These are phyloP conservation scores for Liodrosophila aerea DNA, from an alignment of 2,888 invertebrate genomes.

Conservation along the genomic window DNA sequence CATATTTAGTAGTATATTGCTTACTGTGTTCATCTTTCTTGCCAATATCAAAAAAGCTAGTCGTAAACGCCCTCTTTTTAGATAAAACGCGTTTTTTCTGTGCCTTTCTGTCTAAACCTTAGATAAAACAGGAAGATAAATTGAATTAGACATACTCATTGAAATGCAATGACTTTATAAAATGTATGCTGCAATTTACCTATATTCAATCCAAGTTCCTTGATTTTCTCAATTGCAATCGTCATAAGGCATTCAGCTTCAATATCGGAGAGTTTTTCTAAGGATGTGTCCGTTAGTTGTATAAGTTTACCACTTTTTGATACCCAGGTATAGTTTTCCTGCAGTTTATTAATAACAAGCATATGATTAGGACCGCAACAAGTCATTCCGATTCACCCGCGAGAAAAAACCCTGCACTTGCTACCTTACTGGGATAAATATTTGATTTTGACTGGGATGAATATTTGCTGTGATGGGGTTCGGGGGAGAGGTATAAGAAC, in stretches of 20 bases:
- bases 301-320: constrained; percentile 86
- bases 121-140: not conserved
- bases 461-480: too few species aligned
- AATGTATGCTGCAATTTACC: constrained; percentile 27
- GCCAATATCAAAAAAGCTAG: constrained; percentile 91
- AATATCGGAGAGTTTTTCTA: constrained; percentile 87
- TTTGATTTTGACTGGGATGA: too few species aligned
- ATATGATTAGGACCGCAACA: too few species aligned
- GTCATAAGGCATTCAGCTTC: constrained; percentile 91
- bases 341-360: too few species aligned
- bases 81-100: constrained; percentile 91
- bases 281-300: constrained; percentile 85
- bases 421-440: too few species aligned
- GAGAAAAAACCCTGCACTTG: too few species aligned
- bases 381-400: too few species aligned
- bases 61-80: constrained; percentile 94
- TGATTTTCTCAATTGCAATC: constrained; percentile 92
- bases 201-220: constrained; percentile 91
- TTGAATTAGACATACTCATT: not conserved
- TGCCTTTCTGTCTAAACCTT: constrained; percentile 78
- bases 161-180: too few species aligned
- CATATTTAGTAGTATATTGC: constrained; percentile 5
- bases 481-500: too few species aligned
- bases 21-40: constrained; percentile 86
- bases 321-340: constrained; percentile 92